These are phyloP conservation scores for Folsomia manolachei DNA, from an alignment of 2,888 invertebrate genomes.

Conservation along the genomic window DNA sequence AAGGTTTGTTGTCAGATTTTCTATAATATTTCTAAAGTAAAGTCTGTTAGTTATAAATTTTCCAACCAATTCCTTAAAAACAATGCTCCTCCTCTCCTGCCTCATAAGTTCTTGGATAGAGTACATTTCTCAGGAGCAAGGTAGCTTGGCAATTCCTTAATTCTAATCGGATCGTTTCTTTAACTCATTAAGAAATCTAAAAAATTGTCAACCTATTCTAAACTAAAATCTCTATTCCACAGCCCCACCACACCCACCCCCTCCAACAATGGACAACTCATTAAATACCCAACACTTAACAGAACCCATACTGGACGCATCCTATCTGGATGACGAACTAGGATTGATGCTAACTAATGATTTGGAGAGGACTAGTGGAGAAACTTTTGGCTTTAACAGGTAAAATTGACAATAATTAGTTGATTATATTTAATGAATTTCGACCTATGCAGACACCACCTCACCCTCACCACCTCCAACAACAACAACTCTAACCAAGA, in stretches of 20 bases:
- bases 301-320: conserved; percentile 45
- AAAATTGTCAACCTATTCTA: too few relatives aligned
- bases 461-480: background rate
- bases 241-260: conserved; percentile 5
- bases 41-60: too few relatives aligned
- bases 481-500: background rate
- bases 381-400: background rate
- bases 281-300: background rate
- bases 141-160: too few relatives aligned
- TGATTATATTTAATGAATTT: background rate
- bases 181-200: too few relatives aligned
- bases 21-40: too few relatives aligned
- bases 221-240: conserved; percentile 42
- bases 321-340: conserved; percentile 52
- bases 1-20: too few relatives aligned
- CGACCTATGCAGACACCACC: background rate
- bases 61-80: too few relatives aligned
- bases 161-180: too few relatives aligned
- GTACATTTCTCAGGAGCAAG: too few relatives aligned
- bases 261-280: conserved; percentile 10
- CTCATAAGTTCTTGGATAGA: too few relatives aligned
- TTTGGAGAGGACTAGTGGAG: background rate
- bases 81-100: too few relatives aligned
- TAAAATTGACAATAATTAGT: background rate
- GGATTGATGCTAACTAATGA: background rate